phyloP scores from a whole-genome alignment of 2,888 invertebrate genomes.

The Xanthorhoe designata region DNA sequence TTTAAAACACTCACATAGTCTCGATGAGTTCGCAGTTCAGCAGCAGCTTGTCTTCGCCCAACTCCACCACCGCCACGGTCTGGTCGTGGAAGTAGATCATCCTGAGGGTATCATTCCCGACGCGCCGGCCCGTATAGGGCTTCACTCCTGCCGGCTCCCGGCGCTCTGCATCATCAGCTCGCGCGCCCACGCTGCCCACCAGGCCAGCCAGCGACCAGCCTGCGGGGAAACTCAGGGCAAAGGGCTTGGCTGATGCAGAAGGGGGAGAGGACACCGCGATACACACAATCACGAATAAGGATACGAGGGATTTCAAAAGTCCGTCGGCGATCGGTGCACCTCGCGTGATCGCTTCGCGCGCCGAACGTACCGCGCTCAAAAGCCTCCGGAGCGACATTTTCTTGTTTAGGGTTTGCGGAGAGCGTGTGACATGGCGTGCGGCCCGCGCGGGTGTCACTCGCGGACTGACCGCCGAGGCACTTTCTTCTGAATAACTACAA shows the following conservation, averaged over 20 bases:
- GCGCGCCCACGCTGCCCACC: conserved; percentile 72
- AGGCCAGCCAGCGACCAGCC: conserved; percentile 80
- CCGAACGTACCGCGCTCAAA: conserved; percentile 73
- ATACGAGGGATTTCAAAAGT: conserved; percentile 73
- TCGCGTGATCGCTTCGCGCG: conserved; percentile 70
- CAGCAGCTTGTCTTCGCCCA: conserved; percentile 89
- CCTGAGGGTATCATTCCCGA: conserved; percentile 87
- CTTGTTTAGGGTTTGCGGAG: conserved; percentile 26
- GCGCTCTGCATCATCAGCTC: conserved; percentile 65
- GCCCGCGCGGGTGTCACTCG: conserved; percentile 57
- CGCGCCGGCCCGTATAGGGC: conserved; percentile 87
- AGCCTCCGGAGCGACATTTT: conserved; percentile 75
- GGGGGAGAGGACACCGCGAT: conserved; percentile 79
- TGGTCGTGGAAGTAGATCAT: conserved; percentile 93
- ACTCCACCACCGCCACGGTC: conserved; percentile 93
- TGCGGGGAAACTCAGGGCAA: conserved; percentile 77
- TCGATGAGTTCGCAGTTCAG: conserved; percentile 93
- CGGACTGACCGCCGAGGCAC: conserved; percentile 58
- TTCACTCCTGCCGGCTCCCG: conserved; percentile 77
- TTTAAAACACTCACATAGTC: conserved; percentile 92
- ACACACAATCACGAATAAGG: conserved; percentile 74
- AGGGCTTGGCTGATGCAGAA: conserved; percentile 78
- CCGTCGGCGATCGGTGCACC: conserved; percentile 75
- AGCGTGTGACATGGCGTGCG: conserved; percentile 59
- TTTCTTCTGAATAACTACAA: conserved; percentile 41